Base-by-base conservation (phyloP, 1,140 invertebrate genomes). In the Halictus rubicundus region DNA sequence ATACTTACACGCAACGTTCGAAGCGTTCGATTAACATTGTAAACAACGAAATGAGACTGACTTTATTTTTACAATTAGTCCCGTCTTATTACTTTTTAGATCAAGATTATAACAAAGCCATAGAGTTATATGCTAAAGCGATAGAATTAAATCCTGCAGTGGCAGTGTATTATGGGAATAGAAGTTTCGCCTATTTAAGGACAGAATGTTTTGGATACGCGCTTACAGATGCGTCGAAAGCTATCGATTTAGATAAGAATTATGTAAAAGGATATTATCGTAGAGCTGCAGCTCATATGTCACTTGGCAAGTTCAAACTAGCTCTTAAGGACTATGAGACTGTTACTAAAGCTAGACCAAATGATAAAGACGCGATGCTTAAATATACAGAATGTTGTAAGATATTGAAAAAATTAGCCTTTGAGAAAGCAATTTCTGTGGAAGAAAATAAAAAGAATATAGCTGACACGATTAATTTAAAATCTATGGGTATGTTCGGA, bases 251-350 rank as follows among this genome's bases (percentile, higher is more conserved):
- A 68, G 98, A 99, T 93, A 96, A 95, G 84, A 95, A 94, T 57
- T 99, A 99, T 93, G 94, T 99, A 9, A 99, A 99, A 93, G 98
- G 97, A 19, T 97, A 97, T 88, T 99, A 99, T 92, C 96, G 99
- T 89, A 94, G 99, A 91, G 99, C 99, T 0, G 97, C 97, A 0
- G 97, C 99, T 54, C 96, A 99, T 87, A 99, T 99, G 98, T 98
- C 98, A 42, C 92, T 99, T 85, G 98, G 98, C 81, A 99, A 99
- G 94, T 99, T 98, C 91, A 99, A 99, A 94, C 93, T 97, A 91
- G 99, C 99, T 1, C 94, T 99, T 65, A 97, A 96, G 92, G 99
- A 99, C 94, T 99, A 98, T 94, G 98, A 99, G 95, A 96, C 97
- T 91, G 98, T 99, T 93, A 96, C 95, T 59, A 99, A 97, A 94